Conservation (phyloP, 2,113 vertebrate genomes). For the Rhombomys opimus region DNA sequence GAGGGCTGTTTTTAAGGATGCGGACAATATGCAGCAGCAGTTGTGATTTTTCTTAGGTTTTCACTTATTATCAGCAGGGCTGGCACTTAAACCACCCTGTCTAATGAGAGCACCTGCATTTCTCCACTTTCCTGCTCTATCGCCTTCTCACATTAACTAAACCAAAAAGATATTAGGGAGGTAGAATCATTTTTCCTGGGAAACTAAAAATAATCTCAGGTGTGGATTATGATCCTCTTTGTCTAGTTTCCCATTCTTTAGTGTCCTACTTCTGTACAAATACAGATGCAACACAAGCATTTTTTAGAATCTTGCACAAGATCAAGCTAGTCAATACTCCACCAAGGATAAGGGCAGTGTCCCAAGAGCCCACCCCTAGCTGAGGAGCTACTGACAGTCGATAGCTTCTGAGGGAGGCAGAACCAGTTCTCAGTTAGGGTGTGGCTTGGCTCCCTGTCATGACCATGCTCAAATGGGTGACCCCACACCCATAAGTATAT, state of each 20-base stretch:
- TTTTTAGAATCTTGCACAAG: neutral
- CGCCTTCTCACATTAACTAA: neutral
- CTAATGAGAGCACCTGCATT: neutral
- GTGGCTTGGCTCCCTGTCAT: neutral
- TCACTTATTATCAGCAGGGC: neutral
- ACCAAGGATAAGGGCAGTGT: too few relatives aligned
- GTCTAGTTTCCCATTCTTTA: neutral
- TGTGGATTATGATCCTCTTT: neutral
- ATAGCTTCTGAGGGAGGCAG: neutral
- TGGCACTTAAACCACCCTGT: neutral
- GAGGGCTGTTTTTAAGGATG: neutral
- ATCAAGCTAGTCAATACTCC: neutral
- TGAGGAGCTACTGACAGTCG: neutral
- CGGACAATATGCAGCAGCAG: neutral
- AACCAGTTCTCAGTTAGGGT: neutral
- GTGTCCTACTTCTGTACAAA: neutral
- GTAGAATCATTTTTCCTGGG: neutral
- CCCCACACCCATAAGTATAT: neutral
- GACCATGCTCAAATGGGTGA: neutral
- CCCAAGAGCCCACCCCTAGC: neutral
- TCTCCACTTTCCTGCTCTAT: neutral
- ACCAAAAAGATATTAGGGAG: neutral
- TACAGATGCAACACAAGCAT: neutral
- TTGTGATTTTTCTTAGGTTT: neutral
- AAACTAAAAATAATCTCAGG: neutral